Evolutionary conservation across 2,113 vertebrate species (phyloP).

Genomic region (Gasterosteus aculeatus): DNA sequence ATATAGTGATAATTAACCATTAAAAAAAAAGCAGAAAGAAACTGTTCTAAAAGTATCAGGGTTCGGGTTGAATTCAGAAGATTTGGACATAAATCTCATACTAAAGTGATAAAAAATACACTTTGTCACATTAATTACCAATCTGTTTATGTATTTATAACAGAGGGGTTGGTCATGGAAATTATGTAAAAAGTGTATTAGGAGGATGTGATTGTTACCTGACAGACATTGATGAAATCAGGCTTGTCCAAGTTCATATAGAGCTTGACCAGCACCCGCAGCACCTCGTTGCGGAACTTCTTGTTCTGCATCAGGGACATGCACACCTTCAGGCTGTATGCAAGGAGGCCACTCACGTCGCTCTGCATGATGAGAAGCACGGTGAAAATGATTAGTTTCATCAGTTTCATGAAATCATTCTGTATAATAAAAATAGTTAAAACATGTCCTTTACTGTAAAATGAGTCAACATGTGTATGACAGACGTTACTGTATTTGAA

Average conservation of each 20-base stretch:
- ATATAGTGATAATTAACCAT: no score
- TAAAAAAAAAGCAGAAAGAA: not conserved
- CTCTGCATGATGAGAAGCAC: constrained; percentile 81
- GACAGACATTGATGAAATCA: constrained; percentile 99
- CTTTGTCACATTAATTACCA: not conserved
- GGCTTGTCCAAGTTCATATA: constrained; percentile 99
- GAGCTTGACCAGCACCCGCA: constrained; percentile 96
- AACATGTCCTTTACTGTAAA: not conserved
- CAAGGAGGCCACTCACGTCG: constrained; percentile 94
- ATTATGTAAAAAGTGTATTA: not conserved
- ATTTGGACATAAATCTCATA: not conserved
- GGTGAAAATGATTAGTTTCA: not conserved
- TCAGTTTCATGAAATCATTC: not conserved
- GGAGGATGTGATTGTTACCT: constrained; percentile 80
- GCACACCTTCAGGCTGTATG: constrained; percentile 99
- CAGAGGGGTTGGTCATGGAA: not conserved
- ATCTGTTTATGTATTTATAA: not conserved
- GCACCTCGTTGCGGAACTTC: constrained; percentile 95
- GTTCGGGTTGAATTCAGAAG: not conserved
- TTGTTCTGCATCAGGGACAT: constrained; percentile 99
- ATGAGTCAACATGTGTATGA: not conserved
- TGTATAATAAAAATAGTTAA: not conserved
- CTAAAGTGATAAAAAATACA: not conserved
- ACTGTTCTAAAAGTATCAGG: not conserved
- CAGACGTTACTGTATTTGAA: not conserved